Evolutionary conservation across 2,797 vertebrate species (phyloP), one percentile per base, ranked within the genome.

Genomic region (Lithobates sylvaticus): DNA sequence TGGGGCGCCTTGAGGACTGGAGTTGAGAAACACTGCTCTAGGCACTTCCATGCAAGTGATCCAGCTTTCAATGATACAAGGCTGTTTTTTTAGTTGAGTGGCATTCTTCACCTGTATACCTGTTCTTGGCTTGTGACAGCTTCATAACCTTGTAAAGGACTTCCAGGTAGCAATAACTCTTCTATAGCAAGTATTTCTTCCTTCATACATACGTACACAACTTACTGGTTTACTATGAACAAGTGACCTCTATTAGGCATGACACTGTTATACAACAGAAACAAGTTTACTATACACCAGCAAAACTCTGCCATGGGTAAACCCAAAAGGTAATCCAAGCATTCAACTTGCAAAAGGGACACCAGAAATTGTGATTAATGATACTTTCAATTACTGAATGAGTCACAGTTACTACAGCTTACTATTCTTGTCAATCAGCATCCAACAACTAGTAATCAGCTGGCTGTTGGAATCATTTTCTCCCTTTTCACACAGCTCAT

Each of bases 211-310:
- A 61, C 54, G 1, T 61, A 61, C 54, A 61, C 54, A 61, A 23
- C 54, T 23, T 61, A 61, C 21, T 54, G 21, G 3, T 67, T 27
- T 67, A 67, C n/a, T 29, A 67, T 13, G 12, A 67, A 27, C n/a
- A 67, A 27, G 27, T 67, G n/a, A 67, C 65, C 65, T 67, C 65
- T 67, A 29, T 29, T 67, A 67, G 65, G 65, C 65, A 29, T 67
- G 12, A 67, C 13, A 29, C 12, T 29, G 61, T 26, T 65, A 61
- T 21, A 67, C n/a, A 29, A 8, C 27, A 67, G n/a, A 29, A 29
- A 9, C 27, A 27, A 27, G 26, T 26, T 54, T 26, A 67, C 65
- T 15, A 12, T 29, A 26, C 13, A 67, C 26, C 65, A 67, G 27
- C 10, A 29, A 67, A 67, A 29, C 26, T 29, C 65, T 12, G 15